phyloP scores from a whole-genome alignment of 2,797 vertebrate genomes.

The Sarcoramphus papa region DNA sequence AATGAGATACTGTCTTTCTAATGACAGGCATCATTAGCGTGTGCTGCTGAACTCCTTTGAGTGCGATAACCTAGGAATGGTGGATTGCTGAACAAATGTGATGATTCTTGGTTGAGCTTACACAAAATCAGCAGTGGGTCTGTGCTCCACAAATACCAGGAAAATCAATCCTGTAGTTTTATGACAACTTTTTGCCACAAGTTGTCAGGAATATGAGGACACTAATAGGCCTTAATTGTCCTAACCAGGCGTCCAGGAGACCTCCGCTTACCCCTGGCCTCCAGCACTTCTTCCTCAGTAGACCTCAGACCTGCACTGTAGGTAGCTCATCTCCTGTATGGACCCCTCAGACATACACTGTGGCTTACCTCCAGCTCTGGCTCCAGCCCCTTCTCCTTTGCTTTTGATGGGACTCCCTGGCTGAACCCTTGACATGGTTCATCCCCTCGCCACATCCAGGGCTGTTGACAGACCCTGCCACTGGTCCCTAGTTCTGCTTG shows the following conservation, averaged over 20 bases:
- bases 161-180: not conserved
- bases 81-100: not conserved
- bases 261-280: rapidly evolving
- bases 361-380: not conserved
- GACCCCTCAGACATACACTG: rapidly evolving
- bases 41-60: not conserved
- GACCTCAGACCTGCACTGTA: not conserved
- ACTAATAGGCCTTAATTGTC: not conserved
- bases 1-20: not conserved
- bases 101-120: not conserved
- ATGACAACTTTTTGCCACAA: not conserved
- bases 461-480: not conserved
- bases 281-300: not conserved
- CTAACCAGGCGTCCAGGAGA: not conserved
- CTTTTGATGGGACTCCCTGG: not conserved
- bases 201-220: not conserved
- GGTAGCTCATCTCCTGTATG: not conserved
- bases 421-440: not conserved
- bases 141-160: not conserved
- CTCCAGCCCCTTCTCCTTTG: not conserved
- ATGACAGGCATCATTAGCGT: not conserved
- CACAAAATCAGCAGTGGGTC: not conserved
- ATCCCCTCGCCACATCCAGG: rapidly evolving
- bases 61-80: not conserved
- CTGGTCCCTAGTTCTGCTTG: not conserved